phyloP scores from a whole-genome alignment of 2,888 invertebrate genomes.

The Phortica okadai region DNA sequence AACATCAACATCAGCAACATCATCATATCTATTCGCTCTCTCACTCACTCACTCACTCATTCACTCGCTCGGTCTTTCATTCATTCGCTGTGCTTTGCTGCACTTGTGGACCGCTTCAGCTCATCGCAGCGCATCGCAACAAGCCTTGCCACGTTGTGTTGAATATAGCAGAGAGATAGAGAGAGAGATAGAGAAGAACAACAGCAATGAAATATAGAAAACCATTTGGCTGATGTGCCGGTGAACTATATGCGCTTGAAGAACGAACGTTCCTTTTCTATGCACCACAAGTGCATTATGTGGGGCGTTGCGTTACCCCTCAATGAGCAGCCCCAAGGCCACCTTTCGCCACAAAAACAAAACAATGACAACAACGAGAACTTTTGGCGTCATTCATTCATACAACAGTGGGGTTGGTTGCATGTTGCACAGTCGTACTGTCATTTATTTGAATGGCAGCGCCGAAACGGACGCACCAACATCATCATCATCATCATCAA shows the following conservation, averaged over 20 bases:
- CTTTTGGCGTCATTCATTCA: no score
- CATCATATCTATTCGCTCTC: not conserved
- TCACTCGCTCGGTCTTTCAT: conserved; percentile 17
- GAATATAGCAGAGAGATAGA: not conserved
- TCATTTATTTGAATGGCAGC: not conserved
- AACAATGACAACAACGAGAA: not conserved
- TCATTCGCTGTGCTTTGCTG: not conserved
- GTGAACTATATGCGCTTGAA: conserved; percentile 32
- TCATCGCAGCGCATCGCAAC: not conserved
- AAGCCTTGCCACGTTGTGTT: not conserved
- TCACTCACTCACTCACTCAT: conserved; percentile 2
- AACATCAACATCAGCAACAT: no score
- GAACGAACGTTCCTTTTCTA: conserved; percentile 17
- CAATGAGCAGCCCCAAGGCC: conserved; percentile 31
- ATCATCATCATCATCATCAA: not conserved
- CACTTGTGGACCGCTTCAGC: not conserved
- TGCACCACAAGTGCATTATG: conserved; percentile 18
- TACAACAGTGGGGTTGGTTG: no score
- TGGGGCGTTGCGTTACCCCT: conserved; percentile 26
- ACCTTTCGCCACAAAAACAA: conserved; percentile 18
- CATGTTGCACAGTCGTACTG: not conserved
- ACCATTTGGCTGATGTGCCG: not conserved
- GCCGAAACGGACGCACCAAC: not conserved
- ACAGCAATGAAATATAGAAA: not conserved
- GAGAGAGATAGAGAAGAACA: no score